Evolutionary conservation across 2,888 invertebrate species (phyloP).

Genomic region (Diadegma fenestrale): DNA sequence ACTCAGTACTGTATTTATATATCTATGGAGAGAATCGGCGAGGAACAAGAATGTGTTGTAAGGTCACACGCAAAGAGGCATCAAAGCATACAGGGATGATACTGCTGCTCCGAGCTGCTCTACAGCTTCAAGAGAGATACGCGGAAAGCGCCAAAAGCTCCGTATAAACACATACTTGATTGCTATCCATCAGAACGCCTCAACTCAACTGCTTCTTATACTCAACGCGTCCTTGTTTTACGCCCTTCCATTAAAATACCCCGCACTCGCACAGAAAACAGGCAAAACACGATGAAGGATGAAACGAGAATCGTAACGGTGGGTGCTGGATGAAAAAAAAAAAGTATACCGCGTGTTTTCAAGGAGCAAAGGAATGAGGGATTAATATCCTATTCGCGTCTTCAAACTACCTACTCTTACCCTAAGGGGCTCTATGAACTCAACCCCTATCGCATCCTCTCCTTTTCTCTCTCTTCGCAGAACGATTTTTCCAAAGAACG

Average conservation of each 20-base stretch:
- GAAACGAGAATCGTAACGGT: conserved; percentile 42
- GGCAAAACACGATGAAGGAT: conserved; percentile 27
- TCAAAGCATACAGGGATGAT: conserved; percentile 11
- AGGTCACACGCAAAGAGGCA: conserved; percentile 31
- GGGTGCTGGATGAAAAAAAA: conserved; percentile 16
- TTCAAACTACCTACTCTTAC: conserved; percentile 13
- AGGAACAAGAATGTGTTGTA: conserved; percentile 30
- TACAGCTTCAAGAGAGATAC: conserved; percentile 12
- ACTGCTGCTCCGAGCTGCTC: conserved; percentile 15
- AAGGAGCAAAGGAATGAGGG: conserved; percentile 43
- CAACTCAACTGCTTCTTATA: neutral
- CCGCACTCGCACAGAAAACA: neutral
- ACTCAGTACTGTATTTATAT: neutral
- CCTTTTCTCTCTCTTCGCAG: conserved; percentile 35
- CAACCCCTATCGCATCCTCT: conserved; percentile 51
- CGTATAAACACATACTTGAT: conserved; percentile 12
- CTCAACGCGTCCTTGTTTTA: neutral
- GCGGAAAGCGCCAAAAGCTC: conserved; percentile 27
- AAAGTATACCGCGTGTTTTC: conserved; percentile 15
- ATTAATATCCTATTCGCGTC: conserved; percentile 71
- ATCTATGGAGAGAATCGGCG: conserved; percentile 6
- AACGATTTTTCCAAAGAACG: conserved; percentile 63
- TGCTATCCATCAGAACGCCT: conserved; percentile 7
- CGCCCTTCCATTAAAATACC: neutral
- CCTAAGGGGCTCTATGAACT: conserved; percentile 23